Conservation (phyloP, 2,113 vertebrate species). For the Gambusia affinis region DNA sequence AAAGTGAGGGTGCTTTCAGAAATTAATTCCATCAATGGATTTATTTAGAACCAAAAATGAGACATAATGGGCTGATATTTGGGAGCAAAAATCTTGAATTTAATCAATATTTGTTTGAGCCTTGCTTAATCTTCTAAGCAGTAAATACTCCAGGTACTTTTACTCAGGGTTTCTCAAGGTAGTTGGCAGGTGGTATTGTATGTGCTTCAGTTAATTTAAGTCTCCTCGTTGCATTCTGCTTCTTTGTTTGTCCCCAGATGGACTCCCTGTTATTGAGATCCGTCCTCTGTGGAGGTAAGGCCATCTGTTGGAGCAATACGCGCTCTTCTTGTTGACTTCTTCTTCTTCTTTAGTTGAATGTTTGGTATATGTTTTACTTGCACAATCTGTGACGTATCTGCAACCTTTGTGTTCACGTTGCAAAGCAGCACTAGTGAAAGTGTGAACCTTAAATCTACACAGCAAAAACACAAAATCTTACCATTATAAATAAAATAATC, state of each 20-base stretch:
- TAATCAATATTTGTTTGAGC: too few relatives aligned
- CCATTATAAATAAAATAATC: too few relatives aligned
- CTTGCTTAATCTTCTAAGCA: not conserved
- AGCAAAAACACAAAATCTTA: too few relatives aligned
- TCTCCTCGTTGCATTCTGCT: not conserved
- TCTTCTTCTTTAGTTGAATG: not conserved
- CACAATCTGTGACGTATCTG: not conserved
- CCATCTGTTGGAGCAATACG: not conserved
- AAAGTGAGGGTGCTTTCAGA: not conserved
- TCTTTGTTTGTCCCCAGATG: not conserved
- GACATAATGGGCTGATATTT: too few relatives aligned
- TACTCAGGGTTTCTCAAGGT: not conserved
- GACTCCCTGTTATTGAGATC: not conserved
- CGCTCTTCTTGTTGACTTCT: not conserved
- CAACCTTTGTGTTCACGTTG: not conserved
- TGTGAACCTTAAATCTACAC: not conserved
- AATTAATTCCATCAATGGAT: not conserved
- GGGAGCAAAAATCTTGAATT: too few relatives aligned
- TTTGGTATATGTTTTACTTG: not conserved
- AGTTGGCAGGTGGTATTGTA: not conserved
- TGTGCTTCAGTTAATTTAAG: not conserved
- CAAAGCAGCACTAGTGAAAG: not conserved
- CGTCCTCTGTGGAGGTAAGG: fast-evolving
- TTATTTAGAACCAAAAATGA: not conserved
- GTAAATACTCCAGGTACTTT: not conserved